Evolutionary conservation across 2,888 invertebrate genomes (phyloP).

Genomic region (Pristionchus entomophagus): DNA sequence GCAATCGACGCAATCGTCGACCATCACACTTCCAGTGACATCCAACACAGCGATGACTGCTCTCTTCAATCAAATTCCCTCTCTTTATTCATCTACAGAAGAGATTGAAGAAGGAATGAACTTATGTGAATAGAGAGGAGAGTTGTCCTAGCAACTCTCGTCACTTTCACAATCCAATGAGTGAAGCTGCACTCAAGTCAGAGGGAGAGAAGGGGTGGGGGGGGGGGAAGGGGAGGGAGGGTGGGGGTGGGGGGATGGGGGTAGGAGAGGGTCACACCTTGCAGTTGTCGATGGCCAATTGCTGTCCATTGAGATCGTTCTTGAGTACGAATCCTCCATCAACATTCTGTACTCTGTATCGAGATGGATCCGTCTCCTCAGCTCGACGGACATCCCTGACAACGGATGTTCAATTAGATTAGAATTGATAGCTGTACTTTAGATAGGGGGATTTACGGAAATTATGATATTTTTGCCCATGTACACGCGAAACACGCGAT

Average conservation of each 20-base stretch:
- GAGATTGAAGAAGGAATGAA: not conserved
- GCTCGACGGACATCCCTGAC: conserved; percentile 38
- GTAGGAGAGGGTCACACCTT: not conserved
- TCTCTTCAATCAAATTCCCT: not conserved
- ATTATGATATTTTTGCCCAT: too few relatives aligned
- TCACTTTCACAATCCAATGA: not conserved
- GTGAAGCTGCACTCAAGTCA: not conserved
- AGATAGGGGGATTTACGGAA: too few relatives aligned
- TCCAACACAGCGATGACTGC: conserved; percentile 45
- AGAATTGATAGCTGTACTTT: too few relatives aligned
- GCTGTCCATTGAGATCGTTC: conserved; percentile 47
- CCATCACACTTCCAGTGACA: conserved; percentile 47
- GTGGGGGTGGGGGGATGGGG: too few relatives aligned
- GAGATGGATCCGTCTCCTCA: conserved; percentile 27
- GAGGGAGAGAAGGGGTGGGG: not conserved
- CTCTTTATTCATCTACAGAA: not conserved
- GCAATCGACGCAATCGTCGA: conserved; percentile 47
- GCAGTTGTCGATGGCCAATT: conserved; percentile 44
- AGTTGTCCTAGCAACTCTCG: not conserved
- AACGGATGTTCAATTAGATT: not conserved
- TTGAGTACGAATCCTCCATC: conserved; percentile 45
- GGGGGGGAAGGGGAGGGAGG: not conserved
- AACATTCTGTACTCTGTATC: conserved; percentile 18
- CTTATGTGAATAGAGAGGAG: not conserved
- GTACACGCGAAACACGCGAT: too few relatives aligned